These are phyloP conservation scores for Campylomormyrus numenius DNA, from an alignment of 2,113 vertebrate species.

Conservation along the genomic window DNA sequence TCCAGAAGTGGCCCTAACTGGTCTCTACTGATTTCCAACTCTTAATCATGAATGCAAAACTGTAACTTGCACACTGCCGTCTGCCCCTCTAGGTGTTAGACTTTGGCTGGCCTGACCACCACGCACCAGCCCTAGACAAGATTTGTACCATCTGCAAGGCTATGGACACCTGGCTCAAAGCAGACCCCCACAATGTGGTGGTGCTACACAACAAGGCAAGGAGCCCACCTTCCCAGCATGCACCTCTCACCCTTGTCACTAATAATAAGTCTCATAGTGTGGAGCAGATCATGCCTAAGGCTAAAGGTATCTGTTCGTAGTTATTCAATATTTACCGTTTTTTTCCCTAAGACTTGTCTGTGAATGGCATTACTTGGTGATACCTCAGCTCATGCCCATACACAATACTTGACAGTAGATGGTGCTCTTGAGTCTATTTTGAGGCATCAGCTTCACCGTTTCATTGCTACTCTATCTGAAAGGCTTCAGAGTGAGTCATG, in stretches of 20 bases:
- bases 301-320: not conserved
- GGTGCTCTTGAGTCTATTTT: not conserved
- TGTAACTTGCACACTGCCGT: not conserved
- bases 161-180: conserved; percentile 93
- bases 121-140: conserved; percentile 93
- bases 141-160: conserved; percentile 98
- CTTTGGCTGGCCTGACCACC: conserved; percentile 94
- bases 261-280: not conserved
- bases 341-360: not conserved
- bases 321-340: not conserved
- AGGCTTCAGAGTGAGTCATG: not conserved
- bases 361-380: not conserved
- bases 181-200: conserved; percentile 79
- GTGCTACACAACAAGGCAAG: conserved; percentile 95
- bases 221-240: not conserved
- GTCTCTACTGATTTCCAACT: not conserved
- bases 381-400: not conserved
- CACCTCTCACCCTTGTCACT: not conserved
- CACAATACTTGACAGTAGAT: not conserved
- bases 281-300: not conserved
- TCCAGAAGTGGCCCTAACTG: not conserved
- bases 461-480: not conserved
- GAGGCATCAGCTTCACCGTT: not conserved
- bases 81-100: conserved; percentile 74
- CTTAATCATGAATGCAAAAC: not conserved